These are phyloP conservation scores for Carettochelys insculpta DNA, from an alignment of 2,113 vertebrate species.

Conservation along the genomic window DNA sequence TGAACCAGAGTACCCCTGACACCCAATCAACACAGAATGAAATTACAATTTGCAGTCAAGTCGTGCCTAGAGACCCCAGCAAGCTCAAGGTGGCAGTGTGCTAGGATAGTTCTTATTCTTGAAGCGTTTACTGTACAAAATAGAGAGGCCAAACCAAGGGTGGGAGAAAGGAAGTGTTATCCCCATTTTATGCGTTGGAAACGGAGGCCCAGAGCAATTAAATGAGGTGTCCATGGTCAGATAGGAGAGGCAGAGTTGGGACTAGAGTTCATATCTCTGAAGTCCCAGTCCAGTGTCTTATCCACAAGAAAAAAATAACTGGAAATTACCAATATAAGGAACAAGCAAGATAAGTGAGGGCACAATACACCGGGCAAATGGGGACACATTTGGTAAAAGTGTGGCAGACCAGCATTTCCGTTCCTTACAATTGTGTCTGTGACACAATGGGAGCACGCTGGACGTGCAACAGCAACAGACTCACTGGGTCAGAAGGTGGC, in stretches of 20 bases:
- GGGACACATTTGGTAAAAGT: not conserved
- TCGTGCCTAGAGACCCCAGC: not conserved
- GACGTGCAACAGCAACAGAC: not conserved
- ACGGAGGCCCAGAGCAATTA: not conserved
- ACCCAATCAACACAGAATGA: not conserved
- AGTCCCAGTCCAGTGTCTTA: not conserved
- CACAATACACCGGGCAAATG: not conserved
- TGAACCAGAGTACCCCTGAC: not conserved
- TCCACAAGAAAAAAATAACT: not conserved
- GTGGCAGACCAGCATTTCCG: not conserved
- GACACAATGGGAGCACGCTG: not conserved
- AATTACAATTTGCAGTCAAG: not conserved
- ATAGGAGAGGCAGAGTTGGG: not conserved
- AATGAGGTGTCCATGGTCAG: not conserved
- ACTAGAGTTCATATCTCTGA: not conserved
- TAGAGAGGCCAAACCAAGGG: no score
- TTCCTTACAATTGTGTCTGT: not conserved
- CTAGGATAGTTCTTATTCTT: not conserved
- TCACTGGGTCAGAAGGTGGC: not conserved
- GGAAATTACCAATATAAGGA: not conserved
- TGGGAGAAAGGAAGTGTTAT: no score
- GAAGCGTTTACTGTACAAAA: not conserved
- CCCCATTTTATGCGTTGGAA: no score
- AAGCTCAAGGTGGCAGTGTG: not conserved
- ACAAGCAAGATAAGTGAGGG: not conserved